Evolutionary conservation across 2,888 invertebrate genomes (phyloP).

Genomic region (Epistrophella euchroma): DNA sequence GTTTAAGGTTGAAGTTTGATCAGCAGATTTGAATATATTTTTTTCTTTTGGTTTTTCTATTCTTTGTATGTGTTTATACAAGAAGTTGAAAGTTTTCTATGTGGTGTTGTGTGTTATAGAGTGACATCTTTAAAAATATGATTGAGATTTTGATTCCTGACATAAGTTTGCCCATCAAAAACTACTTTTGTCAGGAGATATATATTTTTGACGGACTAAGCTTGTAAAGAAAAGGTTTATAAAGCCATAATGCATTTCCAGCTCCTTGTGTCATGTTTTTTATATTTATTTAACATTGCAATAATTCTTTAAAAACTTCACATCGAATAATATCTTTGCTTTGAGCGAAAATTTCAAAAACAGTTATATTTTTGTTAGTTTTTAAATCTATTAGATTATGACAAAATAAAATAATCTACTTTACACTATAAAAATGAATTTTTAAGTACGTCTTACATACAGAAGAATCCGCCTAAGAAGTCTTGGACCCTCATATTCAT

Average conservation of each 20-base stretch:
- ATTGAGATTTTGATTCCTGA: neutral
- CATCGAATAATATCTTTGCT: too few species aligned
- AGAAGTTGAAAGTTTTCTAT: constrained; percentile 1
- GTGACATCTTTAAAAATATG: neutral
- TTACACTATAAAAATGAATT: too few species aligned
- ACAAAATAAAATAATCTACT: too few species aligned
- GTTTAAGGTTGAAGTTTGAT: constrained; percentile 18
- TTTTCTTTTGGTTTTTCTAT: neutral
- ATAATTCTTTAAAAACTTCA: too few species aligned
- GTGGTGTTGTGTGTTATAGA: constrained; percentile 9
- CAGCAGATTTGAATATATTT: constrained; percentile 6
- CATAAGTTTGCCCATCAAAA: neutral
- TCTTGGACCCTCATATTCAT: too few species aligned
- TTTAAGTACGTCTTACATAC: too few species aligned
- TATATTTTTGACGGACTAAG: neutral
- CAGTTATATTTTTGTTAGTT: too few species aligned
- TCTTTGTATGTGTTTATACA: neutral
- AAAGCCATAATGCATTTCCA: neutral
- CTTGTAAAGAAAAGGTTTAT: neutral
- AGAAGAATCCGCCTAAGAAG: too few species aligned
- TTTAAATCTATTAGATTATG: too few species aligned
- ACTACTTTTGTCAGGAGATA: neutral
- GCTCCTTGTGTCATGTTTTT: neutral
- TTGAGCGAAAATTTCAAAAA: too few species aligned
- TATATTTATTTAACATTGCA: too few species aligned